Base-by-base conservation (phyloP, 2,888 invertebrate genomes). In the Clitarchus hookeri region DNA sequence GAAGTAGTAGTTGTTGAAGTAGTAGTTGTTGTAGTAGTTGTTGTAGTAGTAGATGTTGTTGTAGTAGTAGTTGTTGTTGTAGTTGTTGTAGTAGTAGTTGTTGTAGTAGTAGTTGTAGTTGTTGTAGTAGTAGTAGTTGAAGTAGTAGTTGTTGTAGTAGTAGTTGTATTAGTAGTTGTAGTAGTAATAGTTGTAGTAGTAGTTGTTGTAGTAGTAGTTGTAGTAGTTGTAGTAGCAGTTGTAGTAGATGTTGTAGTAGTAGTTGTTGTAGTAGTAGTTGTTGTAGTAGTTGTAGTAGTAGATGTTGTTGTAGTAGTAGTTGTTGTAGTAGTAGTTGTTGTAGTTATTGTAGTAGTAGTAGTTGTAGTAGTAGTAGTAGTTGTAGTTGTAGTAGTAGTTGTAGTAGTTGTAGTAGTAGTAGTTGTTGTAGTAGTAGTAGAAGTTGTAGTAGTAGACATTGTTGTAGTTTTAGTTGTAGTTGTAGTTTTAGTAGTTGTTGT, bases 401-500 rank as follows among this genome's bases (percentile, higher is more conserved):
- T 83, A 9, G 83, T 83, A 27, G 83, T 83, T 36, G 83, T 83
- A 83, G 11, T 83, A 27, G 83, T 83, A 27, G 83, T 83, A 27
- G 27, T 83, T 12, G 83, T 44, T 25, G 83, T 83, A 83, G 83
- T 83, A 83, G 83, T 83, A 26, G 83, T 83, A 23, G 83, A 12
- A 11, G 83, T 83, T 6, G 83, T 83, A 44, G 11, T 83, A 16
- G 83, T 83, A 23, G 83, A 12, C 6, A 25, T 16, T 9, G 83
- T 83, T 12, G 83, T 83, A 83, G 83, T 83, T 11, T n/a, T 83
- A 16, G 11, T 83, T 12, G 83, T 83, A 36, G 83, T 44, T 6
- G 83, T 44, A 83, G 83, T 44, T 25, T 9, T 44, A 84, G 84
- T 36, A 84, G 77, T 77, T 13, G 84, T 77, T 65, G 84, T 53